Conservation (phyloP, 1,140 invertebrate species). For the Bombus impatiens region DNA sequence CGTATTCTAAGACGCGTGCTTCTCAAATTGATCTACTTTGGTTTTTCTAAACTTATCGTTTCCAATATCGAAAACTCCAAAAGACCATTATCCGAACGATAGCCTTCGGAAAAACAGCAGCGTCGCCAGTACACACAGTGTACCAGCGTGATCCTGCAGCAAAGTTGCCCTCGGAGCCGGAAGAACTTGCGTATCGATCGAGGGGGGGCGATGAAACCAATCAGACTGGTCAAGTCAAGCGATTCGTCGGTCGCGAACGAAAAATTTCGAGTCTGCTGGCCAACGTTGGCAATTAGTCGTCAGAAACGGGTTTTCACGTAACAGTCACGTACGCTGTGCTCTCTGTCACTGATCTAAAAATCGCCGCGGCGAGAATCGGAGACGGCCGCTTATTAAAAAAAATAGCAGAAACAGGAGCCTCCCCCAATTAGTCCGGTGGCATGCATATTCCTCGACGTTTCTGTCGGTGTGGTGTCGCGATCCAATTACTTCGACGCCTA, state of each 20-base stretch:
- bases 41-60: too few relatives aligned
- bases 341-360: constrained; percentile 2
- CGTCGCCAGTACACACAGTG: neutral
- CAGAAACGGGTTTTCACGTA: neutral
- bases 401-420: constrained; percentile 11
- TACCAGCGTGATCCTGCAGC: neutral
- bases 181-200: constrained; percentile 39
- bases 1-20: too few relatives aligned
- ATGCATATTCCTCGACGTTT: constrained; percentile 3
- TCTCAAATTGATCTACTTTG: too few relatives aligned
- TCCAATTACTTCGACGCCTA: constrained; percentile 38
- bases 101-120: neutral
- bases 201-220: constrained; percentile 27
- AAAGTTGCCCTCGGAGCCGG: neutral
- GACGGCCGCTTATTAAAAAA: constrained; percentile 38
- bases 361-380: neutral
- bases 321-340: neutral
- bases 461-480: constrained; percentile 3
- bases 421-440: constrained; percentile 15
- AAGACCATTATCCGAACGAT: neutral
- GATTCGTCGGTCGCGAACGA: neutral
- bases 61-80: too few relatives aligned
- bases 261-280: neutral
- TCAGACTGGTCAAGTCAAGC: constrained; percentile 27
- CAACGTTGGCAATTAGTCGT: constrained; percentile 13